Evolutionary conservation across 2,113 vertebrate genomes (phyloP), one percentile per base, ranked within the genome.

Genomic region (Setophaga coronata): DNA sequence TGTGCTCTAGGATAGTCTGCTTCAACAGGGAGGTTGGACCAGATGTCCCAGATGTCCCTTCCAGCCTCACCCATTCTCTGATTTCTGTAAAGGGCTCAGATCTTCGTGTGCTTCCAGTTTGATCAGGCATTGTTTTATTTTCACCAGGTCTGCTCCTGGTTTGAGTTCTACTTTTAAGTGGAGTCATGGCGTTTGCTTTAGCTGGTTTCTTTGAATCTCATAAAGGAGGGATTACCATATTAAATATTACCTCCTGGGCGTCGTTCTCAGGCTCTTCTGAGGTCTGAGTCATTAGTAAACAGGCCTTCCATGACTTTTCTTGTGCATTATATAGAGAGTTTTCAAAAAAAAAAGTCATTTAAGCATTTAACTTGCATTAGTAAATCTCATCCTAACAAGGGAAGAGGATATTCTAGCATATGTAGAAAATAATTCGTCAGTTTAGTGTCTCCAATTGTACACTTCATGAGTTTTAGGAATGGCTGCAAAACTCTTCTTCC

Each of bases 81-180:
- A 21, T 43, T 51, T 51, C 61, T 77, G 17, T 60, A 14, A 76
- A 43, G 21, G 33, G 20, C 33, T 43, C 17, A 36, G 24, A 31
- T 7, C 10, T 50, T 67, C 23, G 18, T 18, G 17, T 51, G 12
- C 43, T 77, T 51, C 47, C 21, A 45, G 26, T 60, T 51, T 77
- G 33, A n/a, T 33, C 0, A 0, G 72, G 12, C 14, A n/a, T 36
- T 26, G 11, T 53, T 77, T 77, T 53, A 14, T 60, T 2, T 0
- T 53, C 31, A 58, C 31, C 3, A 6, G 12, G 11, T 69, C 26
- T 51, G 34, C 31, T 50, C 11, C 36, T 67, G 17, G 13, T 51
- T 38, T 60, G 12, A 23, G 2, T 61, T 53, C 33, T 33, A 16
- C 26, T 69, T 61, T 45, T 61, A 53, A 28, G 4, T 33, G 21